These are phyloP conservation scores for Tyrophagus putrescentiae DNA, from an alignment of 1,140 invertebrate species.

Conservation along the genomic window DNA sequence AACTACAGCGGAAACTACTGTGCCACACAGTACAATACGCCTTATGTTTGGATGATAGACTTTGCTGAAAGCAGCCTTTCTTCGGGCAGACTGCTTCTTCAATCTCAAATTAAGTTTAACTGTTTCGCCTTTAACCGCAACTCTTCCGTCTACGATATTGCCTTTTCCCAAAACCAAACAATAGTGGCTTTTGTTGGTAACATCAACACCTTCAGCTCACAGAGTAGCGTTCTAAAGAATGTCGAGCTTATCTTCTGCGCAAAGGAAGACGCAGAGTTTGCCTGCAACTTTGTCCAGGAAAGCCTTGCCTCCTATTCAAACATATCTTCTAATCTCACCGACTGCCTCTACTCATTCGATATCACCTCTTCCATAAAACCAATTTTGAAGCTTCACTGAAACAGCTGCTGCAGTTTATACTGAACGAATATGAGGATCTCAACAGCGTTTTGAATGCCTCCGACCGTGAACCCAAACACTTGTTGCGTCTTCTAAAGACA, in stretches of 20 bases:
- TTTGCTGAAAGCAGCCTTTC: too few relatives aligned
- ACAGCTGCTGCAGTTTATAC: too few relatives aligned
- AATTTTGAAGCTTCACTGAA: background rate
- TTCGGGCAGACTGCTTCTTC: too few relatives aligned
- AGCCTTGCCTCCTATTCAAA: too few relatives aligned
- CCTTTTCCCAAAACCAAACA: background rate
- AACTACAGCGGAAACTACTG: background rate
- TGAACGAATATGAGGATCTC: too few relatives aligned
- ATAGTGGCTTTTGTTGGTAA: background rate
- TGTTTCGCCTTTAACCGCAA: background rate
- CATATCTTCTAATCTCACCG: background rate
- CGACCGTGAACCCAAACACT: background rate
- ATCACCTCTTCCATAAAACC: background rate
- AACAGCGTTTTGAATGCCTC: background rate
- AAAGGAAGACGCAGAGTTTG: background rate
- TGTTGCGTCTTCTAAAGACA: background rate
- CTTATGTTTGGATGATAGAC: too few relatives aligned
- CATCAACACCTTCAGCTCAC: background rate
- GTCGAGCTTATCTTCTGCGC: background rate
- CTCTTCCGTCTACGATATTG: background rate
- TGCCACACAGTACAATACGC: background rate
- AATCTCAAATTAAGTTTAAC: background rate
- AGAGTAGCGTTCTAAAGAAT: background rate
- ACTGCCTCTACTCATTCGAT: background rate
- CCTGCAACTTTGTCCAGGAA: background rate